Base-by-base conservation (phyloP, 2,888 invertebrate genomes). In the Cephus runcator region DNA sequence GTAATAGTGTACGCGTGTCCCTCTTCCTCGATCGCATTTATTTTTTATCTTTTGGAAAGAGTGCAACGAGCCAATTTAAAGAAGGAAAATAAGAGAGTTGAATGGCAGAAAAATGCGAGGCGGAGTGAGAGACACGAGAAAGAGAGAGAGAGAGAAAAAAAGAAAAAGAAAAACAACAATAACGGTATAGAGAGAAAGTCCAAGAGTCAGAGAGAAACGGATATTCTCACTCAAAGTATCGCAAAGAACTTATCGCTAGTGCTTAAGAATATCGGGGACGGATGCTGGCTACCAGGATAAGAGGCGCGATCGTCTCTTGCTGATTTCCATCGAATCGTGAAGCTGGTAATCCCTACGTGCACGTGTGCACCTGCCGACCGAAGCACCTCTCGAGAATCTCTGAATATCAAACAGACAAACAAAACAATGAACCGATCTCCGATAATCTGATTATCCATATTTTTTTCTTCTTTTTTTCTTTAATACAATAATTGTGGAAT, bases 21-120 rank as follows among this genome's bases (percentile, higher is more conserved):
- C 87, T 84, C 84, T 80, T 84, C 82, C 80, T 79, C 81, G 83
- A 84, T 86, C 86, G 83, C 81, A 79, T 83, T 85, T 56, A 0
- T 6, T 23, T 23, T 23, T 56, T 56, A 56, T 56, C 56, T 23
- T 23, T 73, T 79, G 76, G 71, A 80, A 78, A 81, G 77, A 77
- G 77, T 78, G 75, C 75, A 79, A 69, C 78, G 69, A 75, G 75
- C 71, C 15, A 76, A 76, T n/a, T 76, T 15, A 73, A 30, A 56
- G n/a, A 34, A 69, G 34, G 69, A 35, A 34, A 73, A 56, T 75
- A 69, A 56, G 75, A 68, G 73, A 79, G 73, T 23, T n/a, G 12
- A 35, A 75, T 73, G 75, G 34, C 4, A 34, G 35, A n/a, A 30
- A 34, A 6, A 56, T 15, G 34, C 74, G 74, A 74, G 75, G 71